phyloP scores from a whole-genome alignment of 2,113 vertebrate species.

The Dicrurus megarhynchus region DNA sequence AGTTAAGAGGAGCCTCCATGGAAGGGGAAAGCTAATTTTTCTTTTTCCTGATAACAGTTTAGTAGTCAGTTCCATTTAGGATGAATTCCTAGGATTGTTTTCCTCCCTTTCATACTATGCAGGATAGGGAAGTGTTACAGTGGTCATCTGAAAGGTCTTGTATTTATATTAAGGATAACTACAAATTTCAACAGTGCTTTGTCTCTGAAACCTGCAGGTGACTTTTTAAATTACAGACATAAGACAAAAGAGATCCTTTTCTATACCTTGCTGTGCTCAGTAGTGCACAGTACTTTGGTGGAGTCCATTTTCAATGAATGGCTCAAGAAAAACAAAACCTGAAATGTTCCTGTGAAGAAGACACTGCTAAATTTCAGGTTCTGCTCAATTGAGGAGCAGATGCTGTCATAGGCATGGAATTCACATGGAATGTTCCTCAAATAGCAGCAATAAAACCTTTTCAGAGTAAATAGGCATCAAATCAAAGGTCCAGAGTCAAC shows the following conservation, averaged over 20 bases:
- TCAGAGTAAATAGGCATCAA: neutral
- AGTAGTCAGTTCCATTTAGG: neutral
- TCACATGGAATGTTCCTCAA: neutral
- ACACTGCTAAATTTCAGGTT: neutral
- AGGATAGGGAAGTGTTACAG: neutral
- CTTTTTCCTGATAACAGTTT: neutral
- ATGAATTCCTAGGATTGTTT: neutral
- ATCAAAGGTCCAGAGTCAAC: neutral
- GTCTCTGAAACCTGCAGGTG: neutral
- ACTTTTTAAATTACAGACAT: neutral
- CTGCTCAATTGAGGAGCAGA: neutral
- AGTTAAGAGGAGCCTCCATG: neutral
- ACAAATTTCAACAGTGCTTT: neutral
- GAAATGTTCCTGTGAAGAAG: neutral
- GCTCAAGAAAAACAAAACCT: neutral
- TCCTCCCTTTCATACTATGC: neutral
- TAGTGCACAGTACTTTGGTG: neutral
- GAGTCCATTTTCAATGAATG: neutral
- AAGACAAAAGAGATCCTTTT: neutral
- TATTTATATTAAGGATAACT: neutral
- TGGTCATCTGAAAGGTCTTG: neutral
- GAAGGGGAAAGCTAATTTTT: neutral
- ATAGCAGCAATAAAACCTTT: neutral
- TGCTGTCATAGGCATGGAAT: fast-evolving
- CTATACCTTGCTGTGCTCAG: neutral